Conservation (phyloP, 2,888 invertebrate species). For the Iphiclides podalirius region DNA sequence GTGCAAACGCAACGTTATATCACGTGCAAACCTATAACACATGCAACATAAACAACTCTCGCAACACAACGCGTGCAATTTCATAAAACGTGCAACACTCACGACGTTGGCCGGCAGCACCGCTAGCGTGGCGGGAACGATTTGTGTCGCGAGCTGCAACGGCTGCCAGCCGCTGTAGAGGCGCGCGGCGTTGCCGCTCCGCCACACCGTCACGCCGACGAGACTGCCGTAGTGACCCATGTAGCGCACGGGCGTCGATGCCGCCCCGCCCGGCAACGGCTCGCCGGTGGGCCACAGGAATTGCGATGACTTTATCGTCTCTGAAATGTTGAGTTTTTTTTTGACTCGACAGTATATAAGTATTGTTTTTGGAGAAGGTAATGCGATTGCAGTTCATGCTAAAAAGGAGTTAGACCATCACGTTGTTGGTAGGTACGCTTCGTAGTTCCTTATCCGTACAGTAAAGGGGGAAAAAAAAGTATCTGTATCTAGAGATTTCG, state of each 20-base stretch:
- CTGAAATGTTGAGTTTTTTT: conserved; percentile 80
- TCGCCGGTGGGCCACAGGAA: conserved; percentile 84
- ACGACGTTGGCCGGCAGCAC: conserved; percentile 83
- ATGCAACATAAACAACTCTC: too few relatives aligned
- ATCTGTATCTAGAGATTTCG: too few relatives aligned
- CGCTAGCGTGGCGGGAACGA: conserved; percentile 92
- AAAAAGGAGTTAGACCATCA: too few relatives aligned
- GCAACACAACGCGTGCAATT: too few relatives aligned
- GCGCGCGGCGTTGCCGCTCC: conserved; percentile 77
- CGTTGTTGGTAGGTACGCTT: too few relatives aligned
- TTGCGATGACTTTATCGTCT: conserved; percentile 84
- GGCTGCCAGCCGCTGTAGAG: conserved; percentile 90
- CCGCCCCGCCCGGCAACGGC: conserved; percentile 81
- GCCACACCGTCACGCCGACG: conserved; percentile 84
- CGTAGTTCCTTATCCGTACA: too few relatives aligned
- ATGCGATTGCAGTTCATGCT: too few relatives aligned
- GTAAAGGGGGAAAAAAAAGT: too few relatives aligned
- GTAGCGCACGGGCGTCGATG: conserved; percentile 81
- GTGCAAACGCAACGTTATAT: too few relatives aligned
- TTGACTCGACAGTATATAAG: too few relatives aligned
- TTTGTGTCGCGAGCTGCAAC: conserved; percentile 90
- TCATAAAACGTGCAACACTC: conserved; percentile 30
- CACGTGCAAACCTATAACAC: too few relatives aligned
- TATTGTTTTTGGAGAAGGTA: too few relatives aligned
- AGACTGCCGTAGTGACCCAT: conserved; percentile 86